phyloP scores from a whole-genome alignment of 2,797 vertebrate species.

The Scyliorhinus canicula region DNA sequence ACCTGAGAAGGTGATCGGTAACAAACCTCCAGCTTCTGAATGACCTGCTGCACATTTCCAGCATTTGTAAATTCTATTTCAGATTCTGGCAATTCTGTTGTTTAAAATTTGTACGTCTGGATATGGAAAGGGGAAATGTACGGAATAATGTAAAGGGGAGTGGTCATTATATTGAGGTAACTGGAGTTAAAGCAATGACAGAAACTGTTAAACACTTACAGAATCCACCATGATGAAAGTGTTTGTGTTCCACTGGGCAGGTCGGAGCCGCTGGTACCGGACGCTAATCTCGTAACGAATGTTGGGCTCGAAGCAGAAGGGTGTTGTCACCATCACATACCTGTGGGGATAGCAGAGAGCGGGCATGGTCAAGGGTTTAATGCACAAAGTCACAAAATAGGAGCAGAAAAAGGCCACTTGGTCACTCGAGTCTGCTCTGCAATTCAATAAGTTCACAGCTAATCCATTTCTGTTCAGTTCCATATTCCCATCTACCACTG shows the following conservation, averaged over 20 bases:
- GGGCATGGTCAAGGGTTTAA: neutral
- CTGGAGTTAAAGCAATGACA: neutral
- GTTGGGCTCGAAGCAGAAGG: constrained; percentile 79
- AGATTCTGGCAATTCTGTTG: neutral
- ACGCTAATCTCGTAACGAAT: constrained; percentile 67
- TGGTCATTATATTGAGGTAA: neutral
- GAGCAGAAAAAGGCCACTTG: too few relatives aligned
- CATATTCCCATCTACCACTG: too few relatives aligned
- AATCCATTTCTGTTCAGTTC: too few relatives aligned
- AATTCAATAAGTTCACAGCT: too few relatives aligned
- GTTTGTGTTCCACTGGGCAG: constrained; percentile 59
- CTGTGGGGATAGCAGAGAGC: constrained; percentile 45
- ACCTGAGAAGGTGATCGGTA: too few relatives aligned
- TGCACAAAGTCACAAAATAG: neutral
- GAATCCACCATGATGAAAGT: constrained; percentile 78
- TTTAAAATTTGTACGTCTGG: neutral
- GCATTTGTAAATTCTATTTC: neutral
- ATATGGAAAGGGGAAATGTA: neutral
- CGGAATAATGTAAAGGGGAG: neutral
- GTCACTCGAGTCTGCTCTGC: too few relatives aligned
- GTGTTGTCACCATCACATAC: constrained; percentile 68
- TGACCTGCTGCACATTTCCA: neutral
- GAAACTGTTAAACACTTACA: constrained; percentile 52
- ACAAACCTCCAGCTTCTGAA: neutral
- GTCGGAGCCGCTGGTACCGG: constrained; percentile 67